A percentile compares a stretch with the other conserved stretches of the same genome.
Evolutionary conservation across 2,797 vertebrate genomes (phyloP).

Genomic region (Helicolenus hilgendorfi): DNA sequence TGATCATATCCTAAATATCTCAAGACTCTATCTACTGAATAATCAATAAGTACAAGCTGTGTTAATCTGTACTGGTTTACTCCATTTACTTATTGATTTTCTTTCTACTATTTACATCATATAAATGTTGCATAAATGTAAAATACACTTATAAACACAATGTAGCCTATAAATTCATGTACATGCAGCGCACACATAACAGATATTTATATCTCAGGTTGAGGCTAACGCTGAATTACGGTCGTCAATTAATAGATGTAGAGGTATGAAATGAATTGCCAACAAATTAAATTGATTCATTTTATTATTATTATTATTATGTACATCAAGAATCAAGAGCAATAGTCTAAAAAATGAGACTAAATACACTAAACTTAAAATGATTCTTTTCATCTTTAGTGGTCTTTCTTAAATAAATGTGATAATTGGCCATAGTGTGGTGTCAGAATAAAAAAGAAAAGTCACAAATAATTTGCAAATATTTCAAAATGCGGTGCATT

Average conservation of each 20-base stretch:
- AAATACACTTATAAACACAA: neutral
- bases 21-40: neutral
- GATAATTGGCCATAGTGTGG: neutral
- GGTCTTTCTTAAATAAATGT: neutral
- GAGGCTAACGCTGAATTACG: neutral
- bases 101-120: neutral
- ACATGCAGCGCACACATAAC: neutral
- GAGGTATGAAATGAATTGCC: neutral
- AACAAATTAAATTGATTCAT: neutral
- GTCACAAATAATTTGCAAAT: neutral
- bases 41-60: neutral
- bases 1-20: neutral
- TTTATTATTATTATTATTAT: too few relatives aligned
- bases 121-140: neutral
- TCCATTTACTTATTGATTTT: neutral
- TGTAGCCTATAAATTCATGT: neutral
- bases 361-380: rapidly evolving
- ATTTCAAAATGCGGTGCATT: neutral
- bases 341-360: neutral
- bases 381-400: neutral
- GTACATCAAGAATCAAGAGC: neutral
- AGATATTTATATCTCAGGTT: neutral
- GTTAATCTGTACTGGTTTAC: neutral
- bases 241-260: neutral
- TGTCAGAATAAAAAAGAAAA: neutral